Evolutionary conservation across 2,888 invertebrate species (phyloP).

Genomic region (Drosophila kuntzei): DNA sequence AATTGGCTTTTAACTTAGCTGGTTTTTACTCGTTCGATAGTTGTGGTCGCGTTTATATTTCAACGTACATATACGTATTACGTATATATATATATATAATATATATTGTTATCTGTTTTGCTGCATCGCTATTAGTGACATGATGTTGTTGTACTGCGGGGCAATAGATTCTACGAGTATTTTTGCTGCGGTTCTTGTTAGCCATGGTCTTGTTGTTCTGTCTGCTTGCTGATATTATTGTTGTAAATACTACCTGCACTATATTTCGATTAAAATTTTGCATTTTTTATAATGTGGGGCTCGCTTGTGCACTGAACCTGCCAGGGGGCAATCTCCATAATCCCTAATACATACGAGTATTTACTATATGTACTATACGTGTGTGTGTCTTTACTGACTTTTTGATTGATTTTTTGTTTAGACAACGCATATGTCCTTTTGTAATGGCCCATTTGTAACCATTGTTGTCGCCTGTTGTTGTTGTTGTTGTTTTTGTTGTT

Average conservation of each 20-base stretch:
- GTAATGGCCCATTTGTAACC: conserved; percentile 45
- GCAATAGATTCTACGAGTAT: conserved; percentile 55
- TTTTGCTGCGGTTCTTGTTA: conserved; percentile 38
- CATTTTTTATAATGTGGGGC: conserved; percentile 71
- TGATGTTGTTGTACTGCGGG: conserved; percentile 38
- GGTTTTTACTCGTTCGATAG: conserved; percentile 4
- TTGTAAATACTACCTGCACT: conserved; percentile 55
- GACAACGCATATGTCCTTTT: conserved; percentile 68
- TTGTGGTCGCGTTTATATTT: conserved; percentile 40
- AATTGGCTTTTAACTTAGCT: conserved; percentile 55
- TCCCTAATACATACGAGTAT: background rate
- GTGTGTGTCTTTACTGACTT: conserved; percentile 35
- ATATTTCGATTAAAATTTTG: conserved; percentile 77
- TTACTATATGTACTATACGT: background rate
- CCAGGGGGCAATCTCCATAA: conserved; percentile 1
- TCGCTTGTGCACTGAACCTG: conserved; percentile 42
- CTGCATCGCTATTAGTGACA: conserved; percentile 60
- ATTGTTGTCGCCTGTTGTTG: conserved; percentile 31
- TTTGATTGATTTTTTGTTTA: conserved; percentile 77
- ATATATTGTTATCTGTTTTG: conserved; percentile 60
- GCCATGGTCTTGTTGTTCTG: conserved; percentile 30
- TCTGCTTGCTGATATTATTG: background rate
- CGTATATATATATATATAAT: background rate
- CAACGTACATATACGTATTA: conserved; percentile 31
- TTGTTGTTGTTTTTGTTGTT: background rate